A percentile compares a stretch with the other conserved stretches of the same genome.
phyloP scores from a whole-genome alignment of 1,140 invertebrate genomes.

The Drosophila lini region DNA sequence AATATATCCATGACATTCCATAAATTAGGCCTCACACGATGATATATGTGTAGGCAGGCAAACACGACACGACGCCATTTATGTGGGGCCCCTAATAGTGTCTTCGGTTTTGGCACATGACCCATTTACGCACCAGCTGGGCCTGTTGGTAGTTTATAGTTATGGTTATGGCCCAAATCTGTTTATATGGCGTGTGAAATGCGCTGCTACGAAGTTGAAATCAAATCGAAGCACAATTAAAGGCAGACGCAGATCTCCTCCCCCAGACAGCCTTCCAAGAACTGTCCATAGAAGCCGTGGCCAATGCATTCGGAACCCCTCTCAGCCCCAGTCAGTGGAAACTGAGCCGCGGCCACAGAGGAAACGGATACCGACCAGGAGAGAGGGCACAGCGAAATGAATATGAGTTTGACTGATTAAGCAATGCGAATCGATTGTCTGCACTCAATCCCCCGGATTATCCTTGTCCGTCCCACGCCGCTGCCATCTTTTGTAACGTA shows the following conservation, averaged over 20 bases:
- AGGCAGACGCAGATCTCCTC: constrained; percentile 16
- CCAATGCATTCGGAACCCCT: constrained; percentile 48
- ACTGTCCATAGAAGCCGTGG: constrained; percentile 34
- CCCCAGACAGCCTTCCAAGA: constrained; percentile 15
- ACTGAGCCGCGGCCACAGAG: background rate
- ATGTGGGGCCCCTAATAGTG: constrained; percentile 2
- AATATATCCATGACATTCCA: constrained; percentile 45
- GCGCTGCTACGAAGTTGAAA: constrained; percentile 14
- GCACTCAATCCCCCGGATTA: constrained; percentile 60
- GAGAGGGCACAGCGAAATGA: constrained; percentile 30
- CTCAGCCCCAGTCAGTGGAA: constrained; percentile 30
- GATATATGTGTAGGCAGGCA: constrained; percentile 14
- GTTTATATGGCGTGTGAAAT: constrained; percentile 38
- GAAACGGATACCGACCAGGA: constrained; percentile 3
- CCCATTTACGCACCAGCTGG: constrained; percentile 48
- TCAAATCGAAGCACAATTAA: constrained; percentile 32
- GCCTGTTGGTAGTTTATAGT: constrained; percentile 15
- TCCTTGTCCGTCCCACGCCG: constrained; percentile 40
- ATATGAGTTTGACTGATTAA: constrained; percentile 78
- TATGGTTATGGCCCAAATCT: constrained; percentile 21
- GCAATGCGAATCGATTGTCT: constrained; percentile 77
- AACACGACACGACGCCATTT: constrained; percentile 32
- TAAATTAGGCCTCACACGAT: constrained; percentile 39
- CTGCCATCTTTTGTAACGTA: constrained; percentile 44
- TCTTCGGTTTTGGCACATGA: constrained; percentile 54